Evolutionary conservation across 2,113 vertebrate genomes (phyloP), one percentile per base, ranked within the genome.

Genomic region (Lagopus leucura): DNA sequence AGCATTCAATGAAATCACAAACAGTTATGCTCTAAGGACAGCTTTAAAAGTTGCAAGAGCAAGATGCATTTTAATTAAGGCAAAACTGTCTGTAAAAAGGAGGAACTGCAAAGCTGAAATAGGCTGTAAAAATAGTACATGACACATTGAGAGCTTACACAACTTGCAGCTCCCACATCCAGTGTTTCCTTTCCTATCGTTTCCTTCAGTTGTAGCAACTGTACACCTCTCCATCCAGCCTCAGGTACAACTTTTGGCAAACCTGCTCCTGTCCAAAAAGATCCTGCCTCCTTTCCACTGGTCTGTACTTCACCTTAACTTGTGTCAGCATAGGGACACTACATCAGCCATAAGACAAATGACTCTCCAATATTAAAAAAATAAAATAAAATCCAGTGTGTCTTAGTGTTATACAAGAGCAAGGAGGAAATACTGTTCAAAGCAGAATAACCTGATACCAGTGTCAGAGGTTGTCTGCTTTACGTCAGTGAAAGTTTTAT

Each of bases 31-130:
- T 89, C 13, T 61, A 73, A 86, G 30, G 22, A 58, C 20, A 73
- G 11, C 38, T 74, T 93, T 93, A 88, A 90, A 92, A 89, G 65
- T 60, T 73, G 22, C 55, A 88, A 95, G 65, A 93, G 40, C 38
- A 75, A 82, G 48, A 50, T 64, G 80, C 66, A 67, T 94, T 82
- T 90, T 88, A 63, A 80, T 75, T 76, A 74, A 60, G 43, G 45
- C 61, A 93, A 88, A 65, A 66, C 48, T 79, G 25, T 27, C 77
- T 91, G 79, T 82, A n/a, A 92, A 66, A 89, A 77, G 65, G 60
- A 86, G 32, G 22, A 20, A 57, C 28, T 87, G 83, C 86, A 78
- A 92, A 74, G 75, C 57, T 72, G 45, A 86, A 92, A 47, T 43
- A 43, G 25, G 16, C 40, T 90, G 28, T 65, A 30, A 52, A 73